Percentiles rank a stretch among this genome's conserved stretches.
phyloP scores from a whole-genome alignment of 2,113 vertebrate genomes.

The Ariopsis seemanni region DNA sequence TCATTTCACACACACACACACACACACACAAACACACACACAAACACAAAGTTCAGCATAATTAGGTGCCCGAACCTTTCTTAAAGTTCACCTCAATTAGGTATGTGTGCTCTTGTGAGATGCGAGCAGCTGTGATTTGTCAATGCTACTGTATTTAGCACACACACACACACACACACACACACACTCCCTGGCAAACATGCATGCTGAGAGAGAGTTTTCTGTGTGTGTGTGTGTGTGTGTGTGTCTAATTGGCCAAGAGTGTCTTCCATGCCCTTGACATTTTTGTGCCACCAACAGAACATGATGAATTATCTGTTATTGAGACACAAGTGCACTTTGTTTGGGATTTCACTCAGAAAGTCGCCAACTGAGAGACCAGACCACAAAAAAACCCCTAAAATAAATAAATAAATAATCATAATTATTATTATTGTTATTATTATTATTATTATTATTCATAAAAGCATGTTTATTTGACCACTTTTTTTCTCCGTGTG shows the following conservation, averaged over 20 bases:
- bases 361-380: not conserved
- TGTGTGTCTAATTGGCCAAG: conserved; percentile 57
- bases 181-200: not conserved
- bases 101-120: conserved; percentile 77
- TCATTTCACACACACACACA: conserved; percentile 18
- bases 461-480: not conserved
- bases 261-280: conserved; percentile 70
- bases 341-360: conserved; percentile 1
- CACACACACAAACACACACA: conserved; percentile 16
- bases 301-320: conserved; percentile 63
- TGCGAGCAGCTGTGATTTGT: conserved; percentile 73
- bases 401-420: too few relatives aligned
- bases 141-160: conserved; percentile 63
- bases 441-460: not conserved
- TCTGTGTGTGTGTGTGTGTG: conserved; percentile 56
- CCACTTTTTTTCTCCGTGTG: not conserved
- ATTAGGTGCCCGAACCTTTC: conserved; percentile 78
- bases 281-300: conserved; percentile 60
- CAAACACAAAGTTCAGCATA: conserved; percentile 81
- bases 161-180: conserved; percentile 55
- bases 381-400: not conserved
- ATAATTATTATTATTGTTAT: not conserved
- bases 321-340: conserved; percentile 43
- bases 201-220: not conserved
- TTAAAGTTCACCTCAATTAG: conserved; percentile 96